A percentile compares a stretch with the other conserved stretches of the same genome.
phyloP scores from a whole-genome alignment of 2,113 vertebrate genomes.

The Vulpes vulpes region DNA sequence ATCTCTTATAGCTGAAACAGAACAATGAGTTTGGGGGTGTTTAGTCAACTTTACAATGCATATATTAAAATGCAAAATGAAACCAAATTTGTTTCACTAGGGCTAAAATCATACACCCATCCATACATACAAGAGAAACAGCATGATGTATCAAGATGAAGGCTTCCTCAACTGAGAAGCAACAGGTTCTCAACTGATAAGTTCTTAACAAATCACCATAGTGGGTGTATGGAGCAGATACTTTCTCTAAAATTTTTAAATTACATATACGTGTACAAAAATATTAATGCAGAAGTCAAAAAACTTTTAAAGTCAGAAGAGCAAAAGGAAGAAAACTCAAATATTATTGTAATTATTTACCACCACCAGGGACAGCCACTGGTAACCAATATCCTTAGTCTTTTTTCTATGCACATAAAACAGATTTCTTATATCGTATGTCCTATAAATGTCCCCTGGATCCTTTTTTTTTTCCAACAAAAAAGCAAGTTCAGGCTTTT shows the following conservation, averaged over 20 bases:
- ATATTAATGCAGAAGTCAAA: background rate
- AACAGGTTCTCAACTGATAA: background rate
- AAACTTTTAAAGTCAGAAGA: background rate
- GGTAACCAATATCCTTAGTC: background rate
- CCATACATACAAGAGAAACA: background rate
- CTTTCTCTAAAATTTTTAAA: background rate
- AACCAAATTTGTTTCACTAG: background rate
- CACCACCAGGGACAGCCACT: background rate
- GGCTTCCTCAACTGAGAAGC: background rate
- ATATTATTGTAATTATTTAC: background rate
- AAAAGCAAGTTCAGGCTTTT: background rate
- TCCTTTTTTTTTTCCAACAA: background rate
- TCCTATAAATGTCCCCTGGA: background rate
- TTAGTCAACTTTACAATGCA: background rate
- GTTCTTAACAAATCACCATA: background rate
- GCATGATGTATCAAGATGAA: background rate
- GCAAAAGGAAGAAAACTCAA: background rate
- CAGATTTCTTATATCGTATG: background rate
- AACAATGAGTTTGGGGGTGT: background rate
- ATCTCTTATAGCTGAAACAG: background rate
- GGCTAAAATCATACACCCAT: background rate
- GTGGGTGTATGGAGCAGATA: background rate
- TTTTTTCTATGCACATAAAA: background rate
- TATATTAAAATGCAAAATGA: conserved; percentile 34
- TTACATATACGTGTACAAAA: background rate